A percentile compares a stretch with the other conserved stretches of the same genome.
Conservation (phyloP, 1,140 invertebrate species). For the Odontomachus brunneus region DNA sequence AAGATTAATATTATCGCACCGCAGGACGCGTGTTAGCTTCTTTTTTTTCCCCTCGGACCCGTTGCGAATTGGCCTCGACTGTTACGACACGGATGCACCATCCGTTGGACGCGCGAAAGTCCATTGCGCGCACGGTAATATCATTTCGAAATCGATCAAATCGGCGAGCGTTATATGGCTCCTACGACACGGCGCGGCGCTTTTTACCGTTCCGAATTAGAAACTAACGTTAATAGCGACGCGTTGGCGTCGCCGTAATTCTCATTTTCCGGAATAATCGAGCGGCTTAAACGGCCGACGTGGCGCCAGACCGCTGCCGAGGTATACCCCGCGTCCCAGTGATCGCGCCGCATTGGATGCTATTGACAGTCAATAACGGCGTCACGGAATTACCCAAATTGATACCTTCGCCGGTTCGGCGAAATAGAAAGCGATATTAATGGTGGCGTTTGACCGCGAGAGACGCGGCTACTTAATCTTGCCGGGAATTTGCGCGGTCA, state of each 20-base stretch:
- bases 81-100: constrained; percentile 32
- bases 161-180: neutral
- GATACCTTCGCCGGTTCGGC: constrained; percentile 1
- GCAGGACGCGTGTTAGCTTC: constrained; percentile 30
- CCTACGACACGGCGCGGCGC: neutral
- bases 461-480: constrained; percentile 35
- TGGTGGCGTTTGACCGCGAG: constrained; percentile 31
- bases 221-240: constrained; percentile 43
- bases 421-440: constrained; percentile 43
- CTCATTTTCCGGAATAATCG: constrained; percentile 23
- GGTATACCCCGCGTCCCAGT: neutral
- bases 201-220: constrained; percentile 41
- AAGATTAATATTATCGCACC: constrained; percentile 47
- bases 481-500: constrained; percentile 12
- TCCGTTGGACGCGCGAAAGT: constrained; percentile 12
- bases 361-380: constrained; percentile 22
- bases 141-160: constrained; percentile 54
- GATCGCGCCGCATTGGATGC: neutral
- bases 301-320: neutral
- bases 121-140: constrained; percentile 15
- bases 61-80: constrained; percentile 16
- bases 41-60: constrained; percentile 19
- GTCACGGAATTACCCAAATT: constrained; percentile 39
- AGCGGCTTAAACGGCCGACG: neutral
- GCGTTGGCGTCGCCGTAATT: constrained; percentile 18